A percentile compares a stretch with the other conserved stretches of the same genome.
These are phyloP conservation scores for Ceratina australensis DNA, from an alignment of 1,140 invertebrate species.

Conservation along the genomic window DNA sequence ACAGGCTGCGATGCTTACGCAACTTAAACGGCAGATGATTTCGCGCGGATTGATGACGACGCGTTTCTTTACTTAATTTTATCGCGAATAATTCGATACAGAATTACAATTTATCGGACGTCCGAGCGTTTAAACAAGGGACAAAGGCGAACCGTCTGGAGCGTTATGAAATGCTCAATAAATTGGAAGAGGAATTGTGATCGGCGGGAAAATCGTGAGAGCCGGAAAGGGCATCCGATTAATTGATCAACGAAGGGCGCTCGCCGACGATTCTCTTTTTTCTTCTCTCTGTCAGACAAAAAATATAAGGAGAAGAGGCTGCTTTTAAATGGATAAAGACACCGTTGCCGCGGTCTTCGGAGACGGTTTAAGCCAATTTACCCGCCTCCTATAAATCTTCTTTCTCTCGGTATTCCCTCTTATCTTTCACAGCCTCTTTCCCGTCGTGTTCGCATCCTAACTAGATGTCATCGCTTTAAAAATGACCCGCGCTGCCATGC, in stretches of 20 bases:
- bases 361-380: slow-evolving; percentile 66
- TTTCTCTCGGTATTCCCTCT: not conserved
- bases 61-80: not conserved
- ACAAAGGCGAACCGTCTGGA: slow-evolving; percentile 36
- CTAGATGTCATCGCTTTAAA: not conserved
- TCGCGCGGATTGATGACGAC: not conserved
- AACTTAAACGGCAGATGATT: too few relatives aligned
- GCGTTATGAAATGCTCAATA: slow-evolving; percentile 47
- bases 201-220: slow-evolving; percentile 34
- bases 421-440: not conserved
- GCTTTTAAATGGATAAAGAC: slow-evolving; percentile 65
- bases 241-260: slow-evolving; percentile 39
- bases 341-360: slow-evolving; percentile 45
- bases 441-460: not conserved
- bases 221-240: slow-evolving; percentile 48
- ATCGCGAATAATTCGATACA: not conserved
- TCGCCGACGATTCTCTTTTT: slow-evolving; percentile 35
- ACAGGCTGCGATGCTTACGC: too few relatives aligned
- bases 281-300: not conserved
- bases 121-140: not conserved
- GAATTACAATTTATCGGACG: slow-evolving; percentile 2
- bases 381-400: slow-evolving; percentile 40
- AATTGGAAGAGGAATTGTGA: slow-evolving; percentile 46
- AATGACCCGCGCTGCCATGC: not conserved
- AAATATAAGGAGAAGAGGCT: not conserved